phyloP scores from a whole-genome alignment of 2,797 vertebrate species.

The Crypturellus tataupa region DNA sequence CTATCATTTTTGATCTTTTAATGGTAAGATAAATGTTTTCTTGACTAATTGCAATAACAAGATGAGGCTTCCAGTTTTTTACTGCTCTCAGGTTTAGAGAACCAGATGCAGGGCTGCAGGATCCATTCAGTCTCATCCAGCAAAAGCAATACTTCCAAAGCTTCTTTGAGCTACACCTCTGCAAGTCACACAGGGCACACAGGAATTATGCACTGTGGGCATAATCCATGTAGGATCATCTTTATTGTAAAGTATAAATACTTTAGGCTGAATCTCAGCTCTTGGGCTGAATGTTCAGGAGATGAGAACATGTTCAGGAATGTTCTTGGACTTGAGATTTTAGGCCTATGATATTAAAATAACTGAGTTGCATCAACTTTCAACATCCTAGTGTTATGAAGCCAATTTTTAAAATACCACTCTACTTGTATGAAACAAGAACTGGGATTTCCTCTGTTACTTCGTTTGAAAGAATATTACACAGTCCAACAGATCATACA shows the following conservation, averaged over 20 bases:
- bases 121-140: not conserved
- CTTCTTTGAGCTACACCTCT: not conserved
- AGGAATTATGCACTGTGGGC: not conserved
- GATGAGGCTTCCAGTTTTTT: not conserved
- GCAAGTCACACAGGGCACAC: not conserved
- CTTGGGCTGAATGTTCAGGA: not conserved
- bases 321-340: not conserved
- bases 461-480: not conserved
- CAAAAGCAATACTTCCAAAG: not conserved
- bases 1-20: not conserved
- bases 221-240: not conserved
- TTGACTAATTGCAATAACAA: not conserved
- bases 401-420: not conserved
- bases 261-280: not conserved
- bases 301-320: too few species aligned
- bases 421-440: not conserved
- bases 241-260: slow-evolving; percentile 22
- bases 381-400: not conserved
- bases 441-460: not conserved
- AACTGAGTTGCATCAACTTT: not conserved
- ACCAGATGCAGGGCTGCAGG: not conserved
- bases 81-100: not conserved
- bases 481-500: not conserved
- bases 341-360: not conserved
- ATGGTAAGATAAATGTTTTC: not conserved